Base-by-base conservation (phyloP, 1,140 invertebrate species). In the Drosophila watanabei region DNA sequence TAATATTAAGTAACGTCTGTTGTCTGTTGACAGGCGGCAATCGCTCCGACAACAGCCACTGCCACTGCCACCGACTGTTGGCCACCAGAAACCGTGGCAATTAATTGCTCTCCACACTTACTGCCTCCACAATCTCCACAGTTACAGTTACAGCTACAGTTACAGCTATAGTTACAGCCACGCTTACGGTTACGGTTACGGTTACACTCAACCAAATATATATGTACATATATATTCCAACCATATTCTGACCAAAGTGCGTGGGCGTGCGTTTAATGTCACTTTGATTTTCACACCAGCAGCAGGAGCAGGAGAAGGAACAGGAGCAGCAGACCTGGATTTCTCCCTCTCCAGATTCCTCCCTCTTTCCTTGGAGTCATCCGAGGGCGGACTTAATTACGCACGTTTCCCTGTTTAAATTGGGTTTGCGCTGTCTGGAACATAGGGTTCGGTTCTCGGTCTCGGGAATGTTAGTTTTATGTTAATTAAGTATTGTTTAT, bases 401-500 rank as follows among this genome's bases (percentile, higher is more conserved):
- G 78, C 85, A 89, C 85, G 86, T 89, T 82, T 85, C 69, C 71
- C 82, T 82, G 60, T 89, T 89, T 85, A 89, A 89, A 89, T 89
- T 81, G 81, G 61, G 61, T 88, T 83, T 73, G 60, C 60, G 48
- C 46, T 72, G 18, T 39, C 56, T 33, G 32, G 33, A 10, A 10
- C 33, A 24, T 24, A 24, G 24, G 24, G 33, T 33, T 33, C 60
- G 49, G 57, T 7, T 1, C 8, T 4, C 11, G 1, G 6, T 13
- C 32, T 64, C 45, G 65, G 73, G 79, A 81, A 85, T 90, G 81
- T 90, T 89, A 89, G 85, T 90, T 89, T 89, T 90, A 89, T 89
- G 86, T 90, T 89, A 89, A 89, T 89, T 89, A 89, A 90, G 73
- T 62, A 81, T 88, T 88, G 84, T 88, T 85, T 84, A 84, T 84